A percentile compares a stretch with the other conserved stretches of the same genome.
Conservation (phyloP, 2,888 invertebrate genomes). For the Mamestra brassicae region DNA sequence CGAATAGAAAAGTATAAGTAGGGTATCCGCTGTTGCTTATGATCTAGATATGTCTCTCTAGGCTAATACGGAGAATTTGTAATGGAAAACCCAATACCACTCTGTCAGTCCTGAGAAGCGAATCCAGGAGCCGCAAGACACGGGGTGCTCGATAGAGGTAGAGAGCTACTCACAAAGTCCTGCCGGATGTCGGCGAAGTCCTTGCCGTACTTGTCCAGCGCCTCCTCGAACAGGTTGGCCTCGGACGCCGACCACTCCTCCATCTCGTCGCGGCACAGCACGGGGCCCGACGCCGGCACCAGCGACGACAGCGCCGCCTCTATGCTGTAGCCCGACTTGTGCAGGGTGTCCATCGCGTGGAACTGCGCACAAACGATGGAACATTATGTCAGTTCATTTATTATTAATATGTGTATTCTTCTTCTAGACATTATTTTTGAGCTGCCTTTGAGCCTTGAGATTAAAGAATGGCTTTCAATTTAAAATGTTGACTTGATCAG, state of each 20-base stretch:
- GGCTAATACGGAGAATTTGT: too few species aligned
- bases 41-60: too few species aligned
- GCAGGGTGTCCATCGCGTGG: conserved; percentile 99
- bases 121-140: background rate
- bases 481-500: conserved; percentile 24
- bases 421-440: too few species aligned
- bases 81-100: too few species aligned
- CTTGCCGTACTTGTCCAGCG: conserved; percentile 99
- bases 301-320: conserved; percentile 97
- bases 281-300: conserved; percentile 98
- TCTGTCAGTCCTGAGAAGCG: background rate
- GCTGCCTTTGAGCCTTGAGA: too few species aligned
- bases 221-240: conserved; percentile 99
- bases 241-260: conserved; percentile 99
- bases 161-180: conserved; percentile 96
- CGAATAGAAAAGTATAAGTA: too few species aligned
- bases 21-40: too few species aligned
- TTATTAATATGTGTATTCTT: too few species aligned
- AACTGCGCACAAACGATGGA: conserved; percentile 90
- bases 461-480: too few species aligned
- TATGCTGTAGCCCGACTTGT: conserved; percentile 97
- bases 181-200: conserved; percentile 99
- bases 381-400: too few species aligned
- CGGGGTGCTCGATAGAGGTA: too few species aligned
- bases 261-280: conserved; percentile 99